Base-by-base conservation (phyloP, 2,113 vertebrate genomes). In the Melanerpes aurifrons region DNA sequence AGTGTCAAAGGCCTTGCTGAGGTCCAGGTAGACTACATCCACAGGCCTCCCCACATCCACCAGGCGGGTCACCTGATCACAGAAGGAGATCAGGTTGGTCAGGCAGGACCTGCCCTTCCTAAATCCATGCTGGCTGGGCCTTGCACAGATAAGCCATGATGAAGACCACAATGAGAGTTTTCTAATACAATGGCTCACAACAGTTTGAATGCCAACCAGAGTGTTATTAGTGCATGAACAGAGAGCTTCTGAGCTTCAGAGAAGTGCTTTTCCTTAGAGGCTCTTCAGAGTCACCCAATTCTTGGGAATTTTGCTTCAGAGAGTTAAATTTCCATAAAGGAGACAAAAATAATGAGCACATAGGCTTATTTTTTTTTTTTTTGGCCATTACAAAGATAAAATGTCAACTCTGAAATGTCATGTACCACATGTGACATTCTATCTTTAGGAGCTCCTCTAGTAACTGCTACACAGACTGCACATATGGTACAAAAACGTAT, bases 291-390 rank as follows among this genome's bases (percentile, higher is more conserved):
- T 54, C 45, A 58, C 32, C 20, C 0, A 6, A 3, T 16, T 63
- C 28, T 57, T 58, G 21, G 0, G 10, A 56, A 47, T 68, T 74
- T 68, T 75, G 28, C 31, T 93, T 89, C 59, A 6, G 74, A 81
- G 24, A 19, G 5, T 70, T 70, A 57, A 43, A 26, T 71, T 75
- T 75, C 62, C 67, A 25, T 7, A 48, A 62, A 81, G 31, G 70
- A 57, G 8, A 81, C 10, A 31, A 75, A 61, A 84, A 20, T 50
- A 81, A 72, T 0, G 3, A 67, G 13, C 1, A 4, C 8, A 28
- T 2, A 57, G 19, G 32, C 29, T 70, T 43, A 3, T 10, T 2
- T 0, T 3, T 56, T 74, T 76, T 61, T 0, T 3, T 56, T 74
- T 76, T 61, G 78, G 54, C 28, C 37, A 66, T 6, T 17, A 28